Base-by-base conservation (phyloP, 2,888 invertebrate genomes). In the Kuschelorhynchus macadamiae region DNA sequence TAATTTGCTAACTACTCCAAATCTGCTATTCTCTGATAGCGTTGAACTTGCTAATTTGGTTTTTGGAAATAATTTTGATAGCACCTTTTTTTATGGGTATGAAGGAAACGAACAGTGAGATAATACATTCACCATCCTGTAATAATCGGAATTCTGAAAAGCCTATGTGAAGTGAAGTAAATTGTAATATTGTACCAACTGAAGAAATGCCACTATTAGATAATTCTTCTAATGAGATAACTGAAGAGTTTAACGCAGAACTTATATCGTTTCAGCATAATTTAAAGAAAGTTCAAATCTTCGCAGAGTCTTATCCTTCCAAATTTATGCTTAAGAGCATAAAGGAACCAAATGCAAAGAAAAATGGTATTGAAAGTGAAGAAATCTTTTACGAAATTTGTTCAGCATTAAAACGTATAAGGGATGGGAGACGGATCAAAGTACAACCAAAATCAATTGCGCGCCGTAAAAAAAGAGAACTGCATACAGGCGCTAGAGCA, bases 41-140 rank as follows among this genome's bases (percentile, higher is more conserved):
- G 25, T 25, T 25, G 25, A 25, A 7, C 25, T 25, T 25, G 65
- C 57, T 9, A 64, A 18, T 50, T 59, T 64, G 18, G 64, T 59
- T 17, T 53, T 68, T 44, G 59, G 57, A 25, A 65, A 47, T 60
- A 46, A 33, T 36, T 52, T 69, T 50, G 46, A 59, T 47, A 59
- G 39, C 9, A 53, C 52, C 49, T 59, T 64, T 69, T n/a, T n/a
- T n/a, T n/a, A n/a, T n/a, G n/a, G 64, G 64, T 60, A 64, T 64
- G 49, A n/a, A n/a, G 47, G 55, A 65, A 53, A 60, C 12, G 14
- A 50, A 50, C 50, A 50, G 17, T 50, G 50, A 50, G 50, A 50
- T 50, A 32, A 50, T 50, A 50, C 50, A 50, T 30, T 50, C 32
- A 50, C 30, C 50, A 50, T 50, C 50, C 20, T 47, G 47, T 18